Base-by-base conservation (phyloP, 2,113 vertebrate species). In the Andinoacara biseriatus region DNA sequence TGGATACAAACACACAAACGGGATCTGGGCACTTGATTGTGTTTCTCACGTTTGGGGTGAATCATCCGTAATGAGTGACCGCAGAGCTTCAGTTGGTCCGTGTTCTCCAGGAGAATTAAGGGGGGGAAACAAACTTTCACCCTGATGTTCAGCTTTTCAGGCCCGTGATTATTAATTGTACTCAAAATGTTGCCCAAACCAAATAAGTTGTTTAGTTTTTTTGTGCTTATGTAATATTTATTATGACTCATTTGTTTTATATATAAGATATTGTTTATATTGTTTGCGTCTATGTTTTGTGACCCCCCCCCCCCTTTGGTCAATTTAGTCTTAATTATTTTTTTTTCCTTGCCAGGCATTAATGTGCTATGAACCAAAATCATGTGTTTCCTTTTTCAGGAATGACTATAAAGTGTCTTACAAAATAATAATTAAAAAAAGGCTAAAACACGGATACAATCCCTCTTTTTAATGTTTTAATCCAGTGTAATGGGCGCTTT, bases 141-240 rank as follows among this genome's bases (percentile, higher is more conserved):
- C 52, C 43, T 69, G 40, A 49, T 69, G 65, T 69, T 69, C 29
- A 17, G 78, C 54, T 86, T 88, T 80, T 90, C 85, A 85, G 58
- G 75, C 89, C 80, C 59, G 65, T 86, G 74, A 80, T 89, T 78
- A 54, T 4, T 29, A 76, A 82, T 62, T 52, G 58, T 65, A 61
- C 82, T 92, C 75, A 88, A 90, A 93, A 90, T 76, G 46, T 82
- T 22, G 31, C 85, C 92, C 90, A 88, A 89, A 86, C 92, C 86
- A 89, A 93, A 94, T 90, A 91, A 89, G 85, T 93, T 92, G 92
- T 95, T 94, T 81, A 83, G 59, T 87, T 93, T 56, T 90, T 91
- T 84, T 91, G 88, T 95, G 85, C 94, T 83, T 94, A 88, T 94
- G 91, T 96, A 72, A 93, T 95, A 96, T 96, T 96, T 96, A 96